Percentiles rank a stretch among this genome's conserved stretches.
Conservation (phyloP, 37 sponge, comb jelly and placozoan genomes). For the Dysidea cf. avara region DNA sequence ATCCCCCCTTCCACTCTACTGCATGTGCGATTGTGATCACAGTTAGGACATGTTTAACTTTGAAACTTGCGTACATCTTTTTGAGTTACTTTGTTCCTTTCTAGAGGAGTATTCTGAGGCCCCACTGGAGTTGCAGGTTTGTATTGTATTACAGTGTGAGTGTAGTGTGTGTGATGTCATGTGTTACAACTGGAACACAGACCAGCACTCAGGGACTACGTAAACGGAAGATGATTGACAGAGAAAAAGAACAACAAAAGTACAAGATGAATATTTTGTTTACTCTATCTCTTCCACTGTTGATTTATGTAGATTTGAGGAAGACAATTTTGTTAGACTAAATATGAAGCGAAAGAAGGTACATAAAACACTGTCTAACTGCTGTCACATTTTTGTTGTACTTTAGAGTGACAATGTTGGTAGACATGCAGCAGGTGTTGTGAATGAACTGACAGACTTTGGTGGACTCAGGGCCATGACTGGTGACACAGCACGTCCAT, state of each 20-base stretch:
- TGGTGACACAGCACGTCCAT: not conserved
- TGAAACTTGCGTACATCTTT: too few relatives aligned
- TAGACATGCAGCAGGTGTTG: slow-evolving; percentile 1
- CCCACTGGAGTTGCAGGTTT: slow-evolving; percentile 2
- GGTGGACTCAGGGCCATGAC: slow-evolving; percentile 22
- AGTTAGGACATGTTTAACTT: too few relatives aligned
- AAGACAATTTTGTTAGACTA: slow-evolving; percentile 72
- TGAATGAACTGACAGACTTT: slow-evolving; percentile 61
- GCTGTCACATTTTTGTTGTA: not conserved
- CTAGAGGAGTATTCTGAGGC: slow-evolving; percentile 32
- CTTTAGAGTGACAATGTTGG: not conserved
- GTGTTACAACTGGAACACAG: too few relatives aligned
- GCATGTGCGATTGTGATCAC: too few relatives aligned
- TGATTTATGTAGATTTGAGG: slow-evolving; percentile 77
- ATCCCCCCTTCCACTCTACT: too few relatives aligned
- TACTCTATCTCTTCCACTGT: too few relatives aligned
- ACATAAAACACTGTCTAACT: not conserved
- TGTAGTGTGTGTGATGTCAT: too few relatives aligned
- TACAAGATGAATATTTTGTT: not conserved
- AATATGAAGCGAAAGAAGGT: slow-evolving; percentile 4
- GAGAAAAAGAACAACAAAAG: slow-evolving; percentile 50
- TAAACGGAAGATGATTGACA: not conserved
- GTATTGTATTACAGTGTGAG: too few relatives aligned
- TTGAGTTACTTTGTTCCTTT: too few relatives aligned
- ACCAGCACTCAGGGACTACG: too few relatives aligned